phyloP scores from a whole-genome alignment of 2,113 vertebrate species.

The Ammodytes marinus region DNA sequence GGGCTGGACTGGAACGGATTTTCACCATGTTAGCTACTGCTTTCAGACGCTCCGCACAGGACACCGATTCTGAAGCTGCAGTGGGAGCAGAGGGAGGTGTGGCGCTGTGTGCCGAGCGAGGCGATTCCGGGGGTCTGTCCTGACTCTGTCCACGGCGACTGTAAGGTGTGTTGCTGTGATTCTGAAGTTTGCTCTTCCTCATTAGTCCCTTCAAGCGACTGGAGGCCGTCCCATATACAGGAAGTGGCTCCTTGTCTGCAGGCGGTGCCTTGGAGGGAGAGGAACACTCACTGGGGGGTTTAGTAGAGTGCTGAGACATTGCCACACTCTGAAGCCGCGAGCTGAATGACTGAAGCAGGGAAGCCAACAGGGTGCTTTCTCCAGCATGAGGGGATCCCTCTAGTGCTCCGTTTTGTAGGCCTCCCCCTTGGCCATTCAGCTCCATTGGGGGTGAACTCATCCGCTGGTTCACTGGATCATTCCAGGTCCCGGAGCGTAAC shows the following conservation, averaged over 20 bases:
- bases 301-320: conserved; percentile 93
- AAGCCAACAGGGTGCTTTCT: conserved; percentile 97
- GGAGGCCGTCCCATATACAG: conserved; percentile 92
- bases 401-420: conserved; percentile 88
- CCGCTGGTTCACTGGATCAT: conserved; percentile 89
- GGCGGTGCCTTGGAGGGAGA: conserved; percentile 81
- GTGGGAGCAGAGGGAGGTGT: conserved; percentile 81
- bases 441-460: conserved; percentile 88
- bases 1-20: conserved; percentile 92
- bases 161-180: conserved; percentile 89
- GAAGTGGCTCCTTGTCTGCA: conserved; percentile 90
- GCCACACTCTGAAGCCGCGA: conserved; percentile 96
- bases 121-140: conserved; percentile 89
- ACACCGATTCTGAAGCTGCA: conserved; percentile 86
- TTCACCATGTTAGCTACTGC: conserved; percentile 97
- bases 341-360: conserved; percentile 98
- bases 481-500: conserved; percentile 94
- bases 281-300: conserved; percentile 76
- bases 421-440: conserved; percentile 91
- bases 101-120: conserved; percentile 85
- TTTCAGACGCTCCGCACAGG: conserved; percentile 93
- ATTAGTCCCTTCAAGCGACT: conserved; percentile 94
- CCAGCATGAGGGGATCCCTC: conserved; percentile 91
- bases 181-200: conserved; percentile 94
- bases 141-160: conserved; percentile 83